Base-by-base conservation (phyloP, 1,140 invertebrate genomes). In the Subanguina moxae region DNA sequence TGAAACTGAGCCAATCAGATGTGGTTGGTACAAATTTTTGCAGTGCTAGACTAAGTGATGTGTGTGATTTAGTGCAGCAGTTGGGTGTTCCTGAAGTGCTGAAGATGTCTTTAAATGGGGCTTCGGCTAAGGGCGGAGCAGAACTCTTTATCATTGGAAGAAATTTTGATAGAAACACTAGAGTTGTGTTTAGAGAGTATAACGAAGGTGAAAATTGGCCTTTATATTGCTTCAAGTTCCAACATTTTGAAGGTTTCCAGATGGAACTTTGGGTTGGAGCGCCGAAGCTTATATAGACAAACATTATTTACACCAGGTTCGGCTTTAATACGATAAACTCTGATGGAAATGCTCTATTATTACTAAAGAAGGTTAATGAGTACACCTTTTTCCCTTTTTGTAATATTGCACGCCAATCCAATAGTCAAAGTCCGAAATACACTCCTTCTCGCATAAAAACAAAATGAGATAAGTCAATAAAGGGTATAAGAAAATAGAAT, bases 61-160 rank as follows among this genome's bases (percentile, higher is more conserved):
- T 52, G 48, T 38, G 11, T 21, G 23, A 63, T 62, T 56, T 17
- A 77, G 58, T 61, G 57, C 93, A 97, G 86, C 93, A 93, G 15
- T 90, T 92, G 8, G 94, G 93, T 52, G 88, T 92, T 46, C 94
- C 94, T 17, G 94, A 97, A 85, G 93, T 96, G 64, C 91, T 90
- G 76, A 92, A 93, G 82, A 93, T 93, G 82, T 95, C 92, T 0
- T 82, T 93, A 7, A 88, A 87, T 21, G 89, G 89, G 21, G 90
- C 89, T 78, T 87, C 88, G 9, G 89, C 89, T 0, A 87, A 87
- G 52, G 93, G 93, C 8, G 91, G 91, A 0, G 66, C 75, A 23
- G 93, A 95, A 80, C 84, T 97, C 17, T 95, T 95, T 82, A 90
- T 96, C 57, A 88, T 97, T 62, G 93, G 94, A 11, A 95, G 96